Base-by-base conservation (phyloP, 2,888 invertebrate genomes). In the Chrysodeixis includens region DNA sequence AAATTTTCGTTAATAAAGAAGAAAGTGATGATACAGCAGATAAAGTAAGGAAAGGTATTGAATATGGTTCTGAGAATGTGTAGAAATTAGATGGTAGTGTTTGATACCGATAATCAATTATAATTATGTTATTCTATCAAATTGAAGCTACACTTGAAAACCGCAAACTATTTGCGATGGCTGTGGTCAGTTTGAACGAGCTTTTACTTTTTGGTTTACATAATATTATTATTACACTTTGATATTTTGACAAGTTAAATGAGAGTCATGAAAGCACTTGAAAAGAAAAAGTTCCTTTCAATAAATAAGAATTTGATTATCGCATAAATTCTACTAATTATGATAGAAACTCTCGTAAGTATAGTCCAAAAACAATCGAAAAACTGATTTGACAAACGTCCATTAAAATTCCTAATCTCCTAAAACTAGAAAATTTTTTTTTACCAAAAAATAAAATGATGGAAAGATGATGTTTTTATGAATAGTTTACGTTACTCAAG, bases 11-110 rank as follows among this genome's bases (percentile, higher is more conserved):
- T 9, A 2, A 10, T 18, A 10, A 18, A 49, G 46, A 46, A 18
- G 18, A 18, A 49, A 49, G 46, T 49, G 9, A 49, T 49, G 46
- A 49, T 20, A 9, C 20, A 49, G 46, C 46, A 49, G 10, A 49
- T 49, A 4, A 20, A 49, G 2, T 49, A 20, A 20, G 18, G 20
- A 46, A 18, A 8, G 46, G 20, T 18, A 10, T 20, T 46, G 2
- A 10, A 49, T 0, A 20, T 18, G 18, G 2, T 18, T 46, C 46
- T 46, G n/a, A 46, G 9, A 49, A 20, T 20, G 18, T 20, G 20
- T 18, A 49, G 46, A 49, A 49, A 20, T 26, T 4, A 26, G 20
- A 49, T 49, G 10, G 10, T 9, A 20, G 8, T 10, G 9, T 18
- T 49, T 8, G 20, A 49, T 20, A 20, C 10, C 18, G 46, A 10